Base-by-base conservation (phyloP, 2,888 invertebrate genomes). In the Diarsia mendica region DNA sequence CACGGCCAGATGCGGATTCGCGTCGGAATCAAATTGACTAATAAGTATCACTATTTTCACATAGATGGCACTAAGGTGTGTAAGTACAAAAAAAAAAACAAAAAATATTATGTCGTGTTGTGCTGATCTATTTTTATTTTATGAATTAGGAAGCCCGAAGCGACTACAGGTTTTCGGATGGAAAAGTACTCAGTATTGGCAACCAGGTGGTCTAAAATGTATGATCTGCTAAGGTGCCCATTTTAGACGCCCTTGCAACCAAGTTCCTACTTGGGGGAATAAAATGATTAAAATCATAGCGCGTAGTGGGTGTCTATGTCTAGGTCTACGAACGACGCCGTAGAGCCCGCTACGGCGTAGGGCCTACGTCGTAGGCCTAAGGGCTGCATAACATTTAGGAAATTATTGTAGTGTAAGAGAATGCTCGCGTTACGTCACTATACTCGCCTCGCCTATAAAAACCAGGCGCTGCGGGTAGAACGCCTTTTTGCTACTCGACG, bases 11-110 rank as follows among this genome's bases (percentile, higher is more conserved):
- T n/a, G n/a, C 51, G n/a, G n/a, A 69, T 13, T 58, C 28, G 46
- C 15, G 46, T 66, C 39, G 28, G 23, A 11, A 72, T 60, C 66
- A 13, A 39, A 4, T 53, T 6, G 0, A 28, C 13, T 18, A 46
- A 51, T n/a, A 11, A 80, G 67, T 81, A 13, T 23, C 13, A 33
- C 9, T 2, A 23, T 33, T n/a, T 33, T 20, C 5, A 64, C 33
- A 79, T 53, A 81, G 81, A 84, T 84, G 81, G 80, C 81, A 64
- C 11, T 64, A 53, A 33, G 13, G n/a, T 44, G n/a, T n/a, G 23
- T 15, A 80, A 5, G 3, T 13, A n/a, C 2, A 4, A n/a, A 18
- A 28, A 48, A 13, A 6, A 20, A 33, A 4, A 53, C n/a, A 10
- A 11, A 53, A 73, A 33, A 46, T 46, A 33, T 28, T 28, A 28